These are phyloP conservation scores for Gorilla gorilla DNA, from an alignment of 2,113 vertebrate species.

Conservation along the genomic window DNA sequence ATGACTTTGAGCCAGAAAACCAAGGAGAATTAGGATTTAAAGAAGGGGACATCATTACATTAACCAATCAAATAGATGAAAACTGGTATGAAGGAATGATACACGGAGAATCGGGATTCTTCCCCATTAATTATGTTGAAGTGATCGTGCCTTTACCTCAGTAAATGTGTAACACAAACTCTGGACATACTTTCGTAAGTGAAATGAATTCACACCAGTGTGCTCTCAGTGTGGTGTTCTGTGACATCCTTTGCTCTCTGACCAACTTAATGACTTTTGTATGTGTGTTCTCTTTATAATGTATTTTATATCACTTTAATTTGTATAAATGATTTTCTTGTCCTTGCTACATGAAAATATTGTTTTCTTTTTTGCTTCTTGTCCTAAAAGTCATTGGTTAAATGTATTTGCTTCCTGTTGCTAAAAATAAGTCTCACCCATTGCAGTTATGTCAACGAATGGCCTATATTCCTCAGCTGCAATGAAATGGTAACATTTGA, in stretches of 20 bases:
- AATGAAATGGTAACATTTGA: constrained; percentile 60
- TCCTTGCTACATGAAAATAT: constrained; percentile 77
- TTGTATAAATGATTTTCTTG: constrained; percentile 79
- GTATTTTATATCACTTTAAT: constrained; percentile 87
- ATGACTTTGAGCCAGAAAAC: constrained; percentile 96
- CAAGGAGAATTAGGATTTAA: constrained; percentile 96
- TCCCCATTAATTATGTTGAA: constrained; percentile 96
- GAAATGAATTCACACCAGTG: constrained; percentile 80
- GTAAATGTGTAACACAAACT: constrained; percentile 80
- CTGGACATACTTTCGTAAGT: constrained; percentile 74
- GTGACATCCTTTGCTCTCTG: constrained; percentile 85
- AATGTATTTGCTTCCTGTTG: constrained; percentile 75
- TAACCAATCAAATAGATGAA: constrained; percentile 96
- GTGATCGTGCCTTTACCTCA: constrained; percentile 94
- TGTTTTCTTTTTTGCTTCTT: constrained; percentile 83
- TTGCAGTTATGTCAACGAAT: constrained; percentile 26
- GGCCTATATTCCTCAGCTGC: constrained; percentile 57
- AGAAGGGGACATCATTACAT: constrained; percentile 95
- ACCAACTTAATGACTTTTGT: constrained; percentile 86
- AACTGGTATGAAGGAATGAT: constrained; percentile 98
- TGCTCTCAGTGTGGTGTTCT: constrained; percentile 83
- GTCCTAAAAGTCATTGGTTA: constrained; percentile 80
- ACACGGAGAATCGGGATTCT: constrained; percentile 93
- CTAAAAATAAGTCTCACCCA: constrained; percentile 76
- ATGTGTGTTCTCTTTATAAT: constrained; percentile 85